Evolutionary conservation across 1,140 invertebrate genomes (phyloP).

Genomic region (Nasonia vitripennis): DNA sequence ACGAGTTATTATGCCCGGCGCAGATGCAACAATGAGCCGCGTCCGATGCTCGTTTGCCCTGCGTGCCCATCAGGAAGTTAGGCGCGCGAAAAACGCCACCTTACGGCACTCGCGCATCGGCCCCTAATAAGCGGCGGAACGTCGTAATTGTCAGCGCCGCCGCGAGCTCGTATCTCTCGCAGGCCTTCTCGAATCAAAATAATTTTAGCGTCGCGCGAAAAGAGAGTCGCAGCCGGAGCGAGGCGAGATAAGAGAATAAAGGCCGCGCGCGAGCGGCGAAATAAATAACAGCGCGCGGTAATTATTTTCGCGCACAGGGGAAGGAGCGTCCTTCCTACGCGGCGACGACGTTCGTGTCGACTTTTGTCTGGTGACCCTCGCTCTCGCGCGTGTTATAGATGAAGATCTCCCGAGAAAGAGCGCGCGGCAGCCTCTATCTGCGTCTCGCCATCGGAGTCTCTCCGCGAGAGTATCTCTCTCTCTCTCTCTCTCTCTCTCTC

Average conservation of each 20-base stretch:
- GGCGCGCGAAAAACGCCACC: no score
- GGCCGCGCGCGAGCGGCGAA: neutral
- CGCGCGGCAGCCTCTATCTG: neutral
- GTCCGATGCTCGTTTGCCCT: neutral
- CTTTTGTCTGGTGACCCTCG: conserved; percentile 23
- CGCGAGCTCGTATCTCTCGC: neutral
- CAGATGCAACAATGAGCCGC: no score
- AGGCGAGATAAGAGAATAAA: neutral
- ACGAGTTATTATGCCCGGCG: neutral
- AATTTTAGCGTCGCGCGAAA: conserved; percentile 12
- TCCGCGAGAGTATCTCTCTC: neutral
- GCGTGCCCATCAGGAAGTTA: no score
- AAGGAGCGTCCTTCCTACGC: neutral
- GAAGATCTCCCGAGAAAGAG: conserved; percentile 25
- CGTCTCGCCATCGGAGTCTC: conserved; percentile 1
- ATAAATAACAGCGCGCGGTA: conserved; percentile 8
- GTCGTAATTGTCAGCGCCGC: neutral
- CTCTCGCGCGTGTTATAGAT: neutral
- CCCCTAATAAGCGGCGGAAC: neutral
- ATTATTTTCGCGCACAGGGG: conserved; percentile 9
- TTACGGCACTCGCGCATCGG: no score
- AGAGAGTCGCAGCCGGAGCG: no score
- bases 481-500: neutral
- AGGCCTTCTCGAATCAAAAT: neutral
- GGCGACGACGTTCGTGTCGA: conserved; percentile 7